Base-by-base conservation (phyloP, 2,888 invertebrate genomes). In the Platycheirus rosarum region DNA sequence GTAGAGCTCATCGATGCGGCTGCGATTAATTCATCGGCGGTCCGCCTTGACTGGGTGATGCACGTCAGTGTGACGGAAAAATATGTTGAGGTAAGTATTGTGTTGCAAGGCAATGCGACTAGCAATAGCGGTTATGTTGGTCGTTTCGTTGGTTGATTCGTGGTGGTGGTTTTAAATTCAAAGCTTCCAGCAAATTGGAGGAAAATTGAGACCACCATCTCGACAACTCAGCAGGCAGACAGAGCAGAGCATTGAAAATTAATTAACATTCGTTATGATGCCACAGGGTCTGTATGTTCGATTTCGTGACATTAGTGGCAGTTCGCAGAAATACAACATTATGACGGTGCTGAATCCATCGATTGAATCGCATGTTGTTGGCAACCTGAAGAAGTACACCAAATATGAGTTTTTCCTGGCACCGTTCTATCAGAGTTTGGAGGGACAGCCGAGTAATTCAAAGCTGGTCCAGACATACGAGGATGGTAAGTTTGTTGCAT, bases 371-470 rank as follows among this genome's bases (percentile, higher is more conserved):
- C 94, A 95, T 89, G 92, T 93, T 2, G 92, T 95, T 29, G 93
- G 93, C 1, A 94, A 94, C 88, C 91, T 97, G 78, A 93, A 94
- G 85, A 95, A 96, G 87, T 96, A 93, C 89, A 95, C 95, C 14
- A 94, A 94, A 88, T 97, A 97, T 89, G 96, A 97, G 89, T 95
- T 97, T 88, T 96, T 97, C 88, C 92, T 97, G 76, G 94, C 95
- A 35, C 97, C 97, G 1, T 97, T 95, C 90, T 96, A 94, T 90
- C 94, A 94, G 87, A 94, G 93, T n/a, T 93, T 96, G 35, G 95
- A 98, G 89, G 98, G 98, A 4, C 96, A 96, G 88, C 97, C 98
- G 48, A 97, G 97, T 76, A 98, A 98, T 91, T 95, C 97, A 37
- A 94, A 95, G 89, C 92, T 94, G 53, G 95, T 95, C 46, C 94